A percentile compares a stretch with the other conserved stretches of the same genome.
Evolutionary conservation across 64 coral and sea anemone species (phyloP).

Genomic region (Pocillopora damicornis): DNA sequence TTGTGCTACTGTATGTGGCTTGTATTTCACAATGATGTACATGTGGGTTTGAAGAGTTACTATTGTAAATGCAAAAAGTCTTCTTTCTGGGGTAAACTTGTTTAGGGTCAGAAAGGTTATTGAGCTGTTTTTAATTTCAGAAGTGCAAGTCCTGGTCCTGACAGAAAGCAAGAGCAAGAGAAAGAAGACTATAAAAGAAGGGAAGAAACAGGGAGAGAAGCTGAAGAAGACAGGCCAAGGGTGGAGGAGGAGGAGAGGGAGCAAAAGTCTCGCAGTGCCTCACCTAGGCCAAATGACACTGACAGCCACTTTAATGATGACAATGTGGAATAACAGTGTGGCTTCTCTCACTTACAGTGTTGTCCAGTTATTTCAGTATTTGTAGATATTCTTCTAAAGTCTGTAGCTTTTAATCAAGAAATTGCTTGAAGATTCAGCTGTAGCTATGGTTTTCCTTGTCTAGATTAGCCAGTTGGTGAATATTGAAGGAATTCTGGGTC

Average conservation of each 20-base stretch:
- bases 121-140: background rate
- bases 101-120: too few relatives aligned
- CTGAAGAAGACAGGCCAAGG: background rate
- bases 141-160: constrained; percentile 25
- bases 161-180: background rate
- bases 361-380: background rate
- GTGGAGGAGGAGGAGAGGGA: background rate
- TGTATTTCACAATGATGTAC: too few relatives aligned
- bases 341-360: background rate
- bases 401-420: background rate
- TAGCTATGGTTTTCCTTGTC: too few relatives aligned
- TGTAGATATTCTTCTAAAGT: background rate
- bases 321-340: constrained; percentile 3
- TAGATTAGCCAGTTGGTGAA: too few relatives aligned
- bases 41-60: too few relatives aligned
- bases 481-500: too few relatives aligned
- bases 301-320: constrained; percentile 2
- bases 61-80: too few relatives aligned
- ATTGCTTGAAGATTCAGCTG: too few relatives aligned
- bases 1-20: too few relatives aligned
- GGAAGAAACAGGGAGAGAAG: background rate
- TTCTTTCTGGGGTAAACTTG: too few relatives aligned
- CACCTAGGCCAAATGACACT: background rate
- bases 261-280: constrained; percentile 22
- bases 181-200: background rate